Conservation (phyloP, 2,113 vertebrate species). For the Polyodon spathula region DNA sequence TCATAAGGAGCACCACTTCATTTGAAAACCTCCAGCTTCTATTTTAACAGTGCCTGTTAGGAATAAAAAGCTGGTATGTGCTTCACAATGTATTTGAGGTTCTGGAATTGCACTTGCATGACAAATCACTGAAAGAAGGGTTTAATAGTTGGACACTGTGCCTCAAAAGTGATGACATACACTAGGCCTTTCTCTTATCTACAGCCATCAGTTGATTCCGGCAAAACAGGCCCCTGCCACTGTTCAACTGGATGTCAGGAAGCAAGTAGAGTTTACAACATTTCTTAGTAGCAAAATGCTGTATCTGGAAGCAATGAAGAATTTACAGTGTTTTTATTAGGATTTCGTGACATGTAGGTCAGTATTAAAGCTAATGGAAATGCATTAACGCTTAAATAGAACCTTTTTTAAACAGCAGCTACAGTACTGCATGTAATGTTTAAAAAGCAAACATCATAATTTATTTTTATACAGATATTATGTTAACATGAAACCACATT, state of each 20-base stretch:
- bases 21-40: slow-evolving; percentile 11
- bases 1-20: slow-evolving; percentile 9
- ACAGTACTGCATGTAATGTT: neutral
- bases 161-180: slow-evolving; percentile 23
- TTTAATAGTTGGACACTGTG: slow-evolving; percentile 20
- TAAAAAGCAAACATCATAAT: neutral
- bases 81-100: neutral
- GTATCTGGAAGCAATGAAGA: slow-evolving; percentile 17
- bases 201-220: slow-evolving; percentile 20
- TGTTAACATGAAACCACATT: too few species aligned
- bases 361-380: slow-evolving; percentile 5
- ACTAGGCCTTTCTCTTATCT: slow-evolving; percentile 21
- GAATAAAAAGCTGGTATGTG: slow-evolving; percentile 14
- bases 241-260: slow-evolving; percentile 9
- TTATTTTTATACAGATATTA: too few species aligned
- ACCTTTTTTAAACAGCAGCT: slow-evolving; percentile 2
- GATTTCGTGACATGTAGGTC: slow-evolving; percentile 6
- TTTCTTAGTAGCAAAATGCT: neutral
- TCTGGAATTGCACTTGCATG: slow-evolving; percentile 5
- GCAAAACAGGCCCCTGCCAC: slow-evolving; percentile 10
- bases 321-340: slow-evolving; percentile 12
- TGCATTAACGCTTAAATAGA: neutral
- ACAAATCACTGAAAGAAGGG: slow-evolving; percentile 34
- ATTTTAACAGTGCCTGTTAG: slow-evolving; percentile 16
- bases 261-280: slow-evolving; percentile 1